Evolutionary conservation across 2,888 invertebrate genomes (phyloP).

Genomic region (Lasioglossum leucozonium): DNA sequence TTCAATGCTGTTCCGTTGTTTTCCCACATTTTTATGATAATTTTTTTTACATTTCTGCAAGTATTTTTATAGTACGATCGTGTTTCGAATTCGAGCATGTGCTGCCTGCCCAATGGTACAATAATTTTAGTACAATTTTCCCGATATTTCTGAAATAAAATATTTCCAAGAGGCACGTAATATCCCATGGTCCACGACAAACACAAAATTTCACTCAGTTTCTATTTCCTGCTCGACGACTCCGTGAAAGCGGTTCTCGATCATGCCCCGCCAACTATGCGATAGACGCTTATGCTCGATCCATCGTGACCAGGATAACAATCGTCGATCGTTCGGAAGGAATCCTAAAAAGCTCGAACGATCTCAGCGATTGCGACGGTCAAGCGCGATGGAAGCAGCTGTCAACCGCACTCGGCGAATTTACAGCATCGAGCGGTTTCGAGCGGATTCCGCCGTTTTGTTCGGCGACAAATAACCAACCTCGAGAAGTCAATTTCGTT

Average conservation of each 20-base stretch:
- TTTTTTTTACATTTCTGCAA: neutral
- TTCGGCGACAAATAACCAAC: slow-evolving; percentile 20
- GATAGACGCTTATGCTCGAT: neutral
- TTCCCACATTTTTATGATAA: neutral
- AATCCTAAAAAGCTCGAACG: slow-evolving; percentile 38
- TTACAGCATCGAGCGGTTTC: slow-evolving; percentile 32
- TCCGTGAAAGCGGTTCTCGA: neutral
- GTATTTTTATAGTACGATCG: too few species aligned
- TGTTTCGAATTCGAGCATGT: too few species aligned
- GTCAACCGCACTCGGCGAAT: slow-evolving; percentile 60
- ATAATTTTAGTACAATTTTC: neutral
- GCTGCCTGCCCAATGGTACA: neutral
- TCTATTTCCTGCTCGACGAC: neutral
- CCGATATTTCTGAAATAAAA: neutral
- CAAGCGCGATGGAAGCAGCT: slow-evolving; percentile 47
- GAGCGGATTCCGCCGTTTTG: neutral
- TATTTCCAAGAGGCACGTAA: neutral
- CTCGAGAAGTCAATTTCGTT: slow-evolving; percentile 46
- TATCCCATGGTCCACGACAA: neutral
- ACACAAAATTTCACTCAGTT: neutral
- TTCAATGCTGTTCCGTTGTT: neutral
- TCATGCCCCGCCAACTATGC: neutral
- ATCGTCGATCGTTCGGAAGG: neutral
- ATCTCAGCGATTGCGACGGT: slow-evolving; percentile 18
- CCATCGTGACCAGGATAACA: neutral